Evolutionary conservation across 2,113 vertebrate genomes (phyloP).

Genomic region (Tamias sibiricus): DNA sequence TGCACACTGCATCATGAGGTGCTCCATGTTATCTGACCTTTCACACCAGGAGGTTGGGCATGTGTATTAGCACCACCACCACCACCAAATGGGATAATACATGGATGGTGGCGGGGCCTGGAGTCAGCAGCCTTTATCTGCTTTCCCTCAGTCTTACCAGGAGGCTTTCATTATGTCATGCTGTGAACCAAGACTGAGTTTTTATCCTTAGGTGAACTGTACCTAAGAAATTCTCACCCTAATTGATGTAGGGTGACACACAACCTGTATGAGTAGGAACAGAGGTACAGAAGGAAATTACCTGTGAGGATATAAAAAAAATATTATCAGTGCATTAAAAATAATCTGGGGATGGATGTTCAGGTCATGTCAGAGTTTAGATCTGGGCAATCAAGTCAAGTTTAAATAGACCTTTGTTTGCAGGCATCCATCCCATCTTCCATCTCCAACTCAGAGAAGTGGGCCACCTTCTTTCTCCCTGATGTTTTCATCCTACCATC

Average conservation of each 20-base stretch:
- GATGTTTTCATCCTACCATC: background rate
- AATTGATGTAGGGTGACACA: background rate
- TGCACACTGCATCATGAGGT: background rate
- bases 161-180: background rate
- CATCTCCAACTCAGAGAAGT: background rate
- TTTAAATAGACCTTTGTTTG: background rate
- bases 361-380: background rate
- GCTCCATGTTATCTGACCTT: background rate
- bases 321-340: background rate
- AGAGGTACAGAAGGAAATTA: background rate
- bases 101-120: background rate
- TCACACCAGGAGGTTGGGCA: background rate
- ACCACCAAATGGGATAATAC: background rate
- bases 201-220: background rate
- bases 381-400: background rate
- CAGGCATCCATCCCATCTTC: background rate
- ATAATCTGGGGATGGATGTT: background rate
- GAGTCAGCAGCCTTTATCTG: background rate
- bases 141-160: background rate
- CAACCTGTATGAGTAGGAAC: background rate
- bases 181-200: background rate
- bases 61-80: background rate
- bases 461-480: background rate
- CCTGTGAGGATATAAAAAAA: background rate
- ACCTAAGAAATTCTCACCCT: background rate